Conservation (phyloP, 2,113 vertebrate species). For the Pseudopodoces humilis region DNA sequence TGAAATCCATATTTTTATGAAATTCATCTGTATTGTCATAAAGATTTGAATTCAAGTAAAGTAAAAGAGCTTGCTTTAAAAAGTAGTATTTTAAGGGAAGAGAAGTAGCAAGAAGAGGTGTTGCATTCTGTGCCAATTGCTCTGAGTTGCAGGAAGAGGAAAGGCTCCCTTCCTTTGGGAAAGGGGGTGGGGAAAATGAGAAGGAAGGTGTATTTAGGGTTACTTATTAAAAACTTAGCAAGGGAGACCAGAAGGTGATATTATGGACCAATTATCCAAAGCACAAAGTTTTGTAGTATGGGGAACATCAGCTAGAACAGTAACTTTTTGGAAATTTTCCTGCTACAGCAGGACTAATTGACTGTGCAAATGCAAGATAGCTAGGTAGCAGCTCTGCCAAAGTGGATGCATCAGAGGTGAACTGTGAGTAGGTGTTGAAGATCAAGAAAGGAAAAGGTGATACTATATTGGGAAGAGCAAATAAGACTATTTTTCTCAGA, state of each 20-base stretch:
- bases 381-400: neutral
- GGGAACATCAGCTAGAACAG: neutral
- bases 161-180: neutral
- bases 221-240: neutral
- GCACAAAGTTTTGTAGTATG: neutral
- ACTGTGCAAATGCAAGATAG: neutral
- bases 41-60: neutral
- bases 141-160: neutral
- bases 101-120: neutral
- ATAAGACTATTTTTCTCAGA: neutral
- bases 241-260: neutral
- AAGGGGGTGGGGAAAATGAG: neutral
- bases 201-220: neutral
- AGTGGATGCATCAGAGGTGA: neutral
- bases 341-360: neutral
- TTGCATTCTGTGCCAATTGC: neutral
- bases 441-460: neutral
- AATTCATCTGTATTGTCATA: neutral
- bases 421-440: neutral
- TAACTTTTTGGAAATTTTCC: neutral
- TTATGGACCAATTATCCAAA: neutral
- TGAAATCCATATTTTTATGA: neutral
- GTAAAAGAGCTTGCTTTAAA: neutral
- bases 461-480: neutral
- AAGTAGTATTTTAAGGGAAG: neutral